Conservation (phyloP, 2,113 vertebrate genomes). For the Corythornis cristatus region DNA sequence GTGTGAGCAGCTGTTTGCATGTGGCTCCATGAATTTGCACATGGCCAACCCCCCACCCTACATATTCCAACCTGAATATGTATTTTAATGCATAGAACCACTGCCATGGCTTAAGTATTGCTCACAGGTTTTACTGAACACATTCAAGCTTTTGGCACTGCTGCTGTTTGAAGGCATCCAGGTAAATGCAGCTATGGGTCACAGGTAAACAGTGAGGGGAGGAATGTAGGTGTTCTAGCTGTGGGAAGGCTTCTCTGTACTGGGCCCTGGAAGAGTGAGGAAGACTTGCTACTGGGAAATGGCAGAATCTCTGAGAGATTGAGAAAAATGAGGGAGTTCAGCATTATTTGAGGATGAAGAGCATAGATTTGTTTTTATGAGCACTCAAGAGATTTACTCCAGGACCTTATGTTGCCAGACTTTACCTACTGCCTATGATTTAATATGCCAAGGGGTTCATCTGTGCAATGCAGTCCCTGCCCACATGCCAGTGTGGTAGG, state of each 20-base stretch:
- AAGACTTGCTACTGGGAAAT: background rate
- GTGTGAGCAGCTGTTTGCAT: background rate
- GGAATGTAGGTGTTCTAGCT: background rate
- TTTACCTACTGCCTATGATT: background rate
- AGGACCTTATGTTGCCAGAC: background rate
- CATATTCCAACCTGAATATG: background rate
- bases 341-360: background rate
- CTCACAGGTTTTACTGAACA: background rate
- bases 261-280: background rate
- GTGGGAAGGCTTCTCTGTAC: background rate
- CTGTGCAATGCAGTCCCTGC: background rate
- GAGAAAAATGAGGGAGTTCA: background rate
- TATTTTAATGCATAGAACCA: background rate
- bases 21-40: background rate
- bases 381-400: background rate
- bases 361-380: background rate
- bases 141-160: accelerated
- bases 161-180: background rate
- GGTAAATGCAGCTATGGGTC: background rate
- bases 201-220: background rate
- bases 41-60: background rate
- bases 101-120: background rate
- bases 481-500: background rate
- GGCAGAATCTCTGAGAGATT: background rate
- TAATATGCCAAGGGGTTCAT: background rate